Base-by-base conservation (phyloP, 2,888 invertebrate genomes). In the Heliconius charithonia region DNA sequence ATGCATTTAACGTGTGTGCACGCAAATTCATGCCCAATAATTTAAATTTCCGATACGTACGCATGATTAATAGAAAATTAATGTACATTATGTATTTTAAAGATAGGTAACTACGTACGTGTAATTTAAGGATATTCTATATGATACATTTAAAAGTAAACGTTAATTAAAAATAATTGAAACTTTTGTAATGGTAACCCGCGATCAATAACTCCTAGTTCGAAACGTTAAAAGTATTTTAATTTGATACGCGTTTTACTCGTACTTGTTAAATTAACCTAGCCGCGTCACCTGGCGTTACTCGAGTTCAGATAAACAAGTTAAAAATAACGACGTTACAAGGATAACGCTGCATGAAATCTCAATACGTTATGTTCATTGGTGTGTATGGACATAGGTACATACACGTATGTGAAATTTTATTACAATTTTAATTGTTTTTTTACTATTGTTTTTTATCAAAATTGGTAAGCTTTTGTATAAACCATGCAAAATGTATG, bases 1-100 rank as follows among this genome's bases (percentile, higher is more conserved):
- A 80, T 89, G 92, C 92, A 92, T 88, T 89, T 84, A 87, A 87
- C 93, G 88, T 93, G 92, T 93, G 91, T 94, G 93, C 92, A 93
- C 94, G 93, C 93, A 93, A 92, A 92, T 92, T 93, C 91, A 88
- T 88, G 91, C 89, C 89, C 92, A 91, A 94, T 94, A 93, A 94
- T 94, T 94, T 93, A 94, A 95, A 94, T 94, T 94, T 92, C 89
- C 89, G 91, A 93, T 91, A 88, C 89, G 88, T 87, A 89, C 81
- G 82, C 82, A 79, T 92, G 92, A 93, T 93, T 91, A 92, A 92
- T 90, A 89, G 87, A 87, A 88, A 89, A 90, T 90, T 91, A 90
- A 92, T 90, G 89, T 87, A 45, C 13, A n/a, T 59, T 87, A 87
- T 89, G 87, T 87, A 86, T 85, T 85, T 82, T 75, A 74, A 62